These are phyloP conservation scores for Melieria omissa DNA, from an alignment of 2,888 invertebrate species.

Conservation along the genomic window DNA sequence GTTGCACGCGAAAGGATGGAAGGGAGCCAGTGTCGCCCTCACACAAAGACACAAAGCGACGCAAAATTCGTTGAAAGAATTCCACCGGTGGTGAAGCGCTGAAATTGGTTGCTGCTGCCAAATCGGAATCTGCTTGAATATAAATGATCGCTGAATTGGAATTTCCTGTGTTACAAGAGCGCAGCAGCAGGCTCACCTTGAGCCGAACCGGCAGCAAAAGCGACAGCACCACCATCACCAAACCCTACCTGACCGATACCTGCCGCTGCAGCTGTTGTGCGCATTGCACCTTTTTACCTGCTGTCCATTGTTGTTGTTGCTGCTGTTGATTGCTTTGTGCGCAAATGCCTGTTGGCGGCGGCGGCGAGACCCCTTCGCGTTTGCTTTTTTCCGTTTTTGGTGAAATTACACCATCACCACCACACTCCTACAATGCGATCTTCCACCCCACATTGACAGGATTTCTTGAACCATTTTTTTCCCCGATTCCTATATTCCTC, in stretches of 20 bases:
- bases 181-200: neutral
- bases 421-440: conserved; percentile 21
- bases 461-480: no score
- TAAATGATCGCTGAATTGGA: no score
- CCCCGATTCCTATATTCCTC: neutral
- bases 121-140: no score
- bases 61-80: no score
- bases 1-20: no score
- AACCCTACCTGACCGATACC: conserved; percentile 35
- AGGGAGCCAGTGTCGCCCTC: no score
- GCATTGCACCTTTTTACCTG: conserved; percentile 28
- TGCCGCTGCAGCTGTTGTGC: conserved; percentile 34
- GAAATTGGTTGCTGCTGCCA: no score
- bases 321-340: conserved; percentile 16
- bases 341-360: conserved; percentile 11
- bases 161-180: no score
- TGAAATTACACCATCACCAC: conserved; percentile 3
- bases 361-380: neutral
- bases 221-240: neutral
- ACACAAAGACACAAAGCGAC: no score
- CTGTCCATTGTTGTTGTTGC: conserved; percentile 20
- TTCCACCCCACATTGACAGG: conserved; percentile 17
- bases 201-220: conserved; percentile 8
- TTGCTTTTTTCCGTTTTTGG: neutral
- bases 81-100: no score